Base-by-base conservation (phyloP, 2,113 vertebrate genomes). In the Triplophysa rosa region DNA sequence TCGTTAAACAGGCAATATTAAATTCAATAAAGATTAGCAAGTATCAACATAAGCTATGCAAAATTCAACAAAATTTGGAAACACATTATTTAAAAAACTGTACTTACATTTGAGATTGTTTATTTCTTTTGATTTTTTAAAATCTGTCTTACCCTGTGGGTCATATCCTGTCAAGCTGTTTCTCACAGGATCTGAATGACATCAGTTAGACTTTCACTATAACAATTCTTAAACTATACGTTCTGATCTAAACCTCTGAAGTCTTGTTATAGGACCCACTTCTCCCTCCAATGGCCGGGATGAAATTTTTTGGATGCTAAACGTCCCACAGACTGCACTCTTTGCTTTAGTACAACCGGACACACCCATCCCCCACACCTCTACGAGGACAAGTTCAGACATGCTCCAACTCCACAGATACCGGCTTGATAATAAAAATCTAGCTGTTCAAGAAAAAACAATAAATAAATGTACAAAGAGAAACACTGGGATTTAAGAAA, bases 351-450 rank as follows among this genome's bases (percentile, higher is more conserved):
- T 19, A 62, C 1, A 74, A 62, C 16, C n/a, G 12, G 45, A 21
- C 26, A 52, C 59, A 16, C 62, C 74, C 74, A 52, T n/a, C 56
- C 21, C 70, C 42, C 70, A 70, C 19, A 23, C 37, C 37, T 37
- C 66, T 56, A 24, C 5, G 14, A 40, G 23, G 73, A 63, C 83
- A 84, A 78, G 83, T 78, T 81, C 64, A 81, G 83, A 56, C 83
- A 84, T 81, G 79, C 69, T 62, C 70, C 23, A 21, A 16, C n/a
- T 73, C 5, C 42, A 67, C 73, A 21, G 45, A 47, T 14, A 16
- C 13, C 1, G 1, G 3, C 62, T 65, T 66, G 8, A 26, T 21
- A 21, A 71, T 21, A 33, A n/a, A 54, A 52, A 24, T 56, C 7
- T 58, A 11, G 12, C 26, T 40, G 29, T 29, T 21, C 11, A 37